Conservation (phyloP, 2,797 vertebrate genomes). For the Oryzias dopingdopingensis region DNA sequence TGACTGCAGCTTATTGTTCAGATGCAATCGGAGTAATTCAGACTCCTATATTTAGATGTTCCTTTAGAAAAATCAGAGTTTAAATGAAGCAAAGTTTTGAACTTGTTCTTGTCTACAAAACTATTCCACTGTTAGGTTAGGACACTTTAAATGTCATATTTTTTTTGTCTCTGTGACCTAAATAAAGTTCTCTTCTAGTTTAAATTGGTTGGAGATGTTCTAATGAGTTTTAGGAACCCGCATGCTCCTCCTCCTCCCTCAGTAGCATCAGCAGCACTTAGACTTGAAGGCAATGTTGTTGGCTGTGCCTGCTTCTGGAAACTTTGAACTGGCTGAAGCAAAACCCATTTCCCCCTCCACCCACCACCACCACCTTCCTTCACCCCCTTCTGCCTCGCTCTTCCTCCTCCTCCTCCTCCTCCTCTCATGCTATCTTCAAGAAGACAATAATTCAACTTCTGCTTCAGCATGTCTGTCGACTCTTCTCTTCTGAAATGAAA, state of each 20-base stretch:
- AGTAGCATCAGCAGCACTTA: constrained; percentile 54
- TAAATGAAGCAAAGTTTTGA: no score
- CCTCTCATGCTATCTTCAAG: constrained; percentile 69
- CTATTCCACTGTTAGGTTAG: constrained; percentile 1
- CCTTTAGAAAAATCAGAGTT: no score
- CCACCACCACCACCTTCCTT: constrained; percentile 61
- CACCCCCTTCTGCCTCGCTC: constrained; percentile 56
- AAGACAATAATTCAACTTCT: constrained; percentile 66
- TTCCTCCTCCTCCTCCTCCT: constrained; percentile 40
- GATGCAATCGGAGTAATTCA: constrained; percentile 20
- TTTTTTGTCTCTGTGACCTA: neutral
- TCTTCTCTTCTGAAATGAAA: constrained; percentile 59
- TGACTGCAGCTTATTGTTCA: constrained; percentile 48
- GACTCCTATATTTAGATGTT: neutral
- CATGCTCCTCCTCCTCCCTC: constrained; percentile 58
- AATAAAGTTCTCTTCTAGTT: no score
- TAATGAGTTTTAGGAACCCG: constrained; percentile 41
- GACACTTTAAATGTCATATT: neutral
- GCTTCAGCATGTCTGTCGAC: constrained; percentile 78
- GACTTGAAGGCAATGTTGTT: constrained; percentile 66
- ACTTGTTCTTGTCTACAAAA: no score
- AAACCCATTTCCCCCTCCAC: constrained; percentile 55
- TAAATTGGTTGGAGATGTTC: neutral
- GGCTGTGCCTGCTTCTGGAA: constrained; percentile 82
- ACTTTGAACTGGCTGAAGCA: constrained; percentile 75